Evolutionary conservation across 2,113 vertebrate species (phyloP), one percentile per base, ranked within the genome.

Genomic region (Psilopsiagon aurifrons): DNA sequence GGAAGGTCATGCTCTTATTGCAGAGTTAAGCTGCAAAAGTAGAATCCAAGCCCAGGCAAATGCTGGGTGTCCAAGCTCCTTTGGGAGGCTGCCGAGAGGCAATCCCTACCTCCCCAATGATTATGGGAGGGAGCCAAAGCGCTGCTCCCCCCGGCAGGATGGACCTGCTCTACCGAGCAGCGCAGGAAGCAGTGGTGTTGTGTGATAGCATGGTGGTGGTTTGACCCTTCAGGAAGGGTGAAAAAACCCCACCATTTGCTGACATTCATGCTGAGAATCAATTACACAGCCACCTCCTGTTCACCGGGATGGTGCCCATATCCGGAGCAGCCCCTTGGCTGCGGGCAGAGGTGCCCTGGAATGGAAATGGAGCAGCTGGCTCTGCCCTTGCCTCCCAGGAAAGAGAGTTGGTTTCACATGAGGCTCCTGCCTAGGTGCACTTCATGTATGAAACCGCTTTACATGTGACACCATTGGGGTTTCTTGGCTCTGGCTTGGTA

Each of bases 121-220:
- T 46, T 57, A 20, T 29, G 57, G 63, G 64, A 75, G 16, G 41
- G 64, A 37, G 27, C 14, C 1, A 2, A 35, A 57, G 35, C 49
- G 25, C 33, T 8, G 29, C 25, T 33, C 23, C 52, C 12, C 3
- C 2, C 0, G 0, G 39, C 1, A 8, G 57, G 23, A 20, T 0
- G 15, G 43, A 33, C 19, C 23, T 0, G 1, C 41, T 28, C 47
- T 75, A 54, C 39, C 43, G 29, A 44, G 27, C 4, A 1, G 5
- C 33, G 62, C 49, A 76, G 63, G 41, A 55, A 69, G 63, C 41
- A 28, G 41, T 2, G n/a, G 29, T 0, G 1, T 9, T 59, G 24
- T 2, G 2, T 14, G 49, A n/a, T 35, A 64, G 46, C 2, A 2
- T 0, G 1, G 31, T 74, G 46, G 22, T 59, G 22, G 41, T 74